Percentiles rank a stretch among this genome's conserved stretches.
Evolutionary conservation across 2,797 vertebrate species (phyloP).

Genomic region (Knipowitschia caucasica): DNA sequence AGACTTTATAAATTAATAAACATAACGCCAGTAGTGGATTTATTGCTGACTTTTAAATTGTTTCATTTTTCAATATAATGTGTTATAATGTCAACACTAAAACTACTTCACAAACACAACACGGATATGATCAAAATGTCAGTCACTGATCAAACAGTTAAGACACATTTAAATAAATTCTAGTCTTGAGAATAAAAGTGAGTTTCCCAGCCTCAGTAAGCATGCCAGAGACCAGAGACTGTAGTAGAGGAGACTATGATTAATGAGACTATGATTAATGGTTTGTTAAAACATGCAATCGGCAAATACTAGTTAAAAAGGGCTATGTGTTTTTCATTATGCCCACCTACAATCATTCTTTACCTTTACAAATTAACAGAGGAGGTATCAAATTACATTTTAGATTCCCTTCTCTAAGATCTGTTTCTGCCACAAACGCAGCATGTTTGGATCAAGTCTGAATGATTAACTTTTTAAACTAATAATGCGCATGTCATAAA

Average conservation of each 20-base stretch:
- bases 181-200: neutral
- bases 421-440: neutral
- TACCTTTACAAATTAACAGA: neutral
- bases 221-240: neutral
- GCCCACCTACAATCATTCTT: neutral
- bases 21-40: neutral
- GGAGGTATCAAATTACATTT: too few relatives aligned
- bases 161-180: neutral
- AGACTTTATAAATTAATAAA: constrained; percentile 8
- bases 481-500: too few relatives aligned
- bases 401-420: too few relatives aligned
- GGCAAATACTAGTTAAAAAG: neutral
- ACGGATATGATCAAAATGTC: neutral
- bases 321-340: neutral
- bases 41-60: constrained; percentile 3
- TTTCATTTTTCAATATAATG: constrained; percentile 1
- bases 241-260: neutral
- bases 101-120: neutral
- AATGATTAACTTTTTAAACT: too few relatives aligned
- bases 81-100: neutral
- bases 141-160: neutral
- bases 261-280: too few relatives aligned
- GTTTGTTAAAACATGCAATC: neutral
- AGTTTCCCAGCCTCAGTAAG: neutral
- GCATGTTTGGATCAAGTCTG: neutral